These are phyloP conservation scores for Agriopis leucophaearia DNA, from an alignment of 2,888 invertebrate genomes.

Conservation along the genomic window DNA sequence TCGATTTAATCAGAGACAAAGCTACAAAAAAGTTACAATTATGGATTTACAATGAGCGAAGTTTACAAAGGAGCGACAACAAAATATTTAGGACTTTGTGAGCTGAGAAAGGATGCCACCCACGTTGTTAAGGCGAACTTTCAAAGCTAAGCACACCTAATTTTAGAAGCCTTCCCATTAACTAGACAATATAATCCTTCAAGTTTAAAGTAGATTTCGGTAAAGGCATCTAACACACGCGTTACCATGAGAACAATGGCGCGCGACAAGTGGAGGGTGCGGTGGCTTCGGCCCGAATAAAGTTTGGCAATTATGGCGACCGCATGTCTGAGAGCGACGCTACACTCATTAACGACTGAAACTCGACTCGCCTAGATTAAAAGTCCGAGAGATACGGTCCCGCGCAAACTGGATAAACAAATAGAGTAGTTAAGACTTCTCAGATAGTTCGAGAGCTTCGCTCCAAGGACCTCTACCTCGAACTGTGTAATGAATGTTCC, in stretches of 20 bases:
- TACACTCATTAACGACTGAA: slow-evolving; percentile 83
- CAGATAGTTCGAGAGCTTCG: slow-evolving; percentile 55
- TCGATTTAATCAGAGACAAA: neutral
- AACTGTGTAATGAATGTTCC: slow-evolving; percentile 53
- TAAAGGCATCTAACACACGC: slow-evolving; percentile 72
- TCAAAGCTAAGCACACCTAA: slow-evolving; percentile 44
- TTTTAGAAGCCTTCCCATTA: slow-evolving; percentile 45
- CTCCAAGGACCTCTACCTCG: slow-evolving; percentile 47
- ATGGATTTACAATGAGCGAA: neutral
- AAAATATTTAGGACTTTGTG: slow-evolving; percentile 21
- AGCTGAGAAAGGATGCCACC: slow-evolving; percentile 27
- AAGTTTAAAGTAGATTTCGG: slow-evolving; percentile 61
- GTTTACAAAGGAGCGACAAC: slow-evolving; percentile 19
- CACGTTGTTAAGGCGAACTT: slow-evolving; percentile 36
- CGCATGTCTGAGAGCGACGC: slow-evolving; percentile 84
- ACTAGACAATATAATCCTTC: slow-evolving; percentile 51
- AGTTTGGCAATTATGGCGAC: slow-evolving; percentile 86
- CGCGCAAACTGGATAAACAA: slow-evolving; percentile 60
- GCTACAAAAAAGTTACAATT: slow-evolving; percentile 2
- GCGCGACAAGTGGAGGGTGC: slow-evolving; percentile 75
- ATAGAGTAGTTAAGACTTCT: slow-evolving; percentile 59
- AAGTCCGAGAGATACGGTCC: slow-evolving; percentile 74
- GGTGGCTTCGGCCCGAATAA: slow-evolving; percentile 72
- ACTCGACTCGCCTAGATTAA: slow-evolving; percentile 82
- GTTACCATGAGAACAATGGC: slow-evolving; percentile 80